Evolutionary conservation across 2,888 invertebrate species (phyloP).

Genomic region (Herminia tarsipennalis): DNA sequence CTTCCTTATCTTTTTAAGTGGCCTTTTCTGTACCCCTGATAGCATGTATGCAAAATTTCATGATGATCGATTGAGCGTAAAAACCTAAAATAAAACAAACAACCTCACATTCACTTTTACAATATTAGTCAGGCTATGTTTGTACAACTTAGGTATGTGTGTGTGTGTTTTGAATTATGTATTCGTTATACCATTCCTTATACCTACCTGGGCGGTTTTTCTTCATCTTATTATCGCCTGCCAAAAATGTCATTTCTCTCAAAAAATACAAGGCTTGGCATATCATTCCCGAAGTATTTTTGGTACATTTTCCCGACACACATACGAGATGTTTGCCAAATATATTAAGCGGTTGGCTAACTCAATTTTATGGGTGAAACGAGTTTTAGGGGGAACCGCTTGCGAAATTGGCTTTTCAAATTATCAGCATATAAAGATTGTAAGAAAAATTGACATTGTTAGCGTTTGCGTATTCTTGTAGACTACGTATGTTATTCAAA

Average conservation of each 20-base stretch:
- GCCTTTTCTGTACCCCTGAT: too few species aligned
- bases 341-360: conserved; percentile 70
- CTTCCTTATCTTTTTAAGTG: too few species aligned
- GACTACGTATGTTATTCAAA: neutral
- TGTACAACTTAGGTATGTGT: too few species aligned
- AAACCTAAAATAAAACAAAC: too few species aligned
- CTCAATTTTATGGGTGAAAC: conserved; percentile 73
- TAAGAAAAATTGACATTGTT: conserved; percentile 41
- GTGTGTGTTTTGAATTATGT: too few species aligned
- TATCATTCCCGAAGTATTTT: conserved; percentile 12
- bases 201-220: too few species aligned
- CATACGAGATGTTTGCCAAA: conserved; percentile 65
- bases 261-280: conserved; percentile 4
- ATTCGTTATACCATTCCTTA: too few species aligned
- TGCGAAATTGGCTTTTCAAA: conserved; percentile 59
- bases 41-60: too few species aligned
- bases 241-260: conserved; percentile 3
- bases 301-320: conserved; percentile 15
- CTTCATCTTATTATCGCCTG: neutral
- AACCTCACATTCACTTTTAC: too few species aligned
- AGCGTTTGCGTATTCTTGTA: neutral
- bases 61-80: too few species aligned
- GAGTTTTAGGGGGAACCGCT: conserved; percentile 55
- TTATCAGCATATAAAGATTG: conserved; percentile 50
- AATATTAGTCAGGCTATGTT: too few species aligned